Conservation (phyloP, 2,113 vertebrate species). For the Petaurus breviceps region DNA sequence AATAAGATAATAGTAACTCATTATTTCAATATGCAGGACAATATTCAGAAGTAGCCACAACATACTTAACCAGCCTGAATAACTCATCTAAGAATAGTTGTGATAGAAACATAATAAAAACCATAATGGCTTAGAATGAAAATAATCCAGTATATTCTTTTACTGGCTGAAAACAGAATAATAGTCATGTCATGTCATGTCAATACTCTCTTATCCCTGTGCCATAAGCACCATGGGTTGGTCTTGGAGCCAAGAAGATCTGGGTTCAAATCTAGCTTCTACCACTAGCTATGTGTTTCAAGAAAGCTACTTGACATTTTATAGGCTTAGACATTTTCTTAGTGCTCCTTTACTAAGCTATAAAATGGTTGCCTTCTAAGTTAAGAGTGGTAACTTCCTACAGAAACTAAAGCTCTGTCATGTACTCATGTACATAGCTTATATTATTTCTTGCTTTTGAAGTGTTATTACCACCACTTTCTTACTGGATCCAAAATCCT, state of each 20-base stretch:
- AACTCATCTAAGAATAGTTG: not conserved
- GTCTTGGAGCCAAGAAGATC: not conserved
- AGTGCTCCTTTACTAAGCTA: not conserved
- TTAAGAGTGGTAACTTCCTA: not conserved
- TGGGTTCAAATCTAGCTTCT: not conserved
- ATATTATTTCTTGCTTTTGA: not conserved
- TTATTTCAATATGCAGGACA: conserved; percentile 32
- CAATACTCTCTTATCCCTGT: not conserved
- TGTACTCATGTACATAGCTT: not conserved
- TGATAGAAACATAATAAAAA: not conserved
- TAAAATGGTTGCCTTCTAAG: not conserved
- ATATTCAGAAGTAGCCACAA: not conserved
- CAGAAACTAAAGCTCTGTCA: not conserved
- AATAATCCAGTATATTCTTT: conserved; percentile 19
- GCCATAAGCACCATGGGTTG: not conserved
- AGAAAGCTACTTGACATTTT: not conserved
- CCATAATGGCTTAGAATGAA: conserved; percentile 17
- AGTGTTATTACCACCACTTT: not conserved
- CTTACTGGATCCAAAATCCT: not conserved
- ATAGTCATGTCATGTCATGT: no score
- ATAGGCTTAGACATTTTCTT: not conserved
- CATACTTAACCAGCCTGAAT: not conserved
- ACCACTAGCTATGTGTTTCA: not conserved
- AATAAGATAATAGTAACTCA: conserved; percentile 28
- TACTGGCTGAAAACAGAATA: not conserved